Evolutionary conservation across 2,113 vertebrate genomes (phyloP), one percentile per base, ranked within the genome.

Genomic region (Herpailurus yagouaroundi): DNA sequence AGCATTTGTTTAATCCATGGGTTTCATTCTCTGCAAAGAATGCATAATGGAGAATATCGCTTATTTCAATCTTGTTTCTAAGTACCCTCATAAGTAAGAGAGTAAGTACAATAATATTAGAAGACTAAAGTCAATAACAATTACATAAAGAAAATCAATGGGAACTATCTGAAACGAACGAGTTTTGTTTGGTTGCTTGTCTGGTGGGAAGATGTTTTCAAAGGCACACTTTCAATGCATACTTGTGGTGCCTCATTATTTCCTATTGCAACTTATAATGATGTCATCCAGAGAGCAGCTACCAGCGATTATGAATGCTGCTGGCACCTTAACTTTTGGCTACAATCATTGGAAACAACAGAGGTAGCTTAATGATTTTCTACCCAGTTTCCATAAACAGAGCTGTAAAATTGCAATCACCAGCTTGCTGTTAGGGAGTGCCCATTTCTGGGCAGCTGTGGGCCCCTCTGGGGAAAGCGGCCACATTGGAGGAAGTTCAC

Each of bases 71-170:
- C 94, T 97, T 95, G 60, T 96, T 98, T 97, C 52, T 97, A 97
- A 96, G 76, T 97, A 97, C 76, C 9, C 33, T 95, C 94, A 96
- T 97, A 94, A 96, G 82, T 97, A 98, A 98, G 77, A 88, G 13
- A 94, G 33, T 97, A 96, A 98, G 92, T 97, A 97, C 66, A 83
- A 79, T 96, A 95, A 97, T 98, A 97, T 96, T 96, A 97, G 88
- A 97, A 95, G 76, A 94, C 93, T 89, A 80, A 97, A 98, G 77
- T 97, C 97, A 97, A 97, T 98, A 97, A 97, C 85, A 97, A 95
- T 97, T 95, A 95, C 84, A 93, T 97, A 96, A 98, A 96, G 74
- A 97, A 98, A 98, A 98, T 97, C 97, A 95, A 96, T 86, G 60
- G 95, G 33, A 84, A 85, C 81, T 85, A 94, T 94, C 81, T 96